Base-by-base conservation (phyloP, 2,113 vertebrate genomes). In the Psophia crepitans region DNA sequence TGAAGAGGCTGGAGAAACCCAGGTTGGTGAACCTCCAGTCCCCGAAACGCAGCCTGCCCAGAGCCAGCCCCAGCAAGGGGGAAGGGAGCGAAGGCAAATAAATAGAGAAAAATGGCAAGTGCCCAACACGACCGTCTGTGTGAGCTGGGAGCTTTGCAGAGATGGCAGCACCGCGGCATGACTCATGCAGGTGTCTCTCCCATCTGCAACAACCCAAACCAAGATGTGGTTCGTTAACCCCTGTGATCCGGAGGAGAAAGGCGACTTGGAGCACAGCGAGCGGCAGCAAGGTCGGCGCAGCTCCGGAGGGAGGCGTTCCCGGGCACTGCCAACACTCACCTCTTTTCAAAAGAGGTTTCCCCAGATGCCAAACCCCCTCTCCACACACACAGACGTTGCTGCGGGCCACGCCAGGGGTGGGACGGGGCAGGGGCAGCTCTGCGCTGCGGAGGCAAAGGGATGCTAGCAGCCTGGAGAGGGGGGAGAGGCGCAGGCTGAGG, bases 111-210 rank as follows among this genome's bases (percentile, higher is more conserved):
- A 85, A 90, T 73, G 89, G 90, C 95, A 83, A 91, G 83, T 43
- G 83, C 85, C 94, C 95, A 88, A 41, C 4, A 2, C 15, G 5
- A 19, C 26, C 51, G 74, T 27, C 65, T 76, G 92, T 3, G 4
- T 0, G 69, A 76, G 87, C 69, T 0, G 65, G 37, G 90, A 82
- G 95, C 90, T 93, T 15, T 32, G 95, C 61, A 10, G 96, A 30
- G 84, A 87, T 12, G 94, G 92, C 94, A 94, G 92, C 95, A 15
- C 69, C 48, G 12, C 51, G 27, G 43, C 91, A 18, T 61, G 89
- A 81, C 92, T 95, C 93, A 71, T 12, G 93, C 96, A 95, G 94
- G 96, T 96, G 95, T 80, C 90, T 65, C 76, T 92, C 70, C 86
- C 7, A 28, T 4, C 90, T 44, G 82, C 85, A 64, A 39, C 32